Conservation (phyloP, 2,797 vertebrate species). For the Sarcophilus harrisii region DNA sequence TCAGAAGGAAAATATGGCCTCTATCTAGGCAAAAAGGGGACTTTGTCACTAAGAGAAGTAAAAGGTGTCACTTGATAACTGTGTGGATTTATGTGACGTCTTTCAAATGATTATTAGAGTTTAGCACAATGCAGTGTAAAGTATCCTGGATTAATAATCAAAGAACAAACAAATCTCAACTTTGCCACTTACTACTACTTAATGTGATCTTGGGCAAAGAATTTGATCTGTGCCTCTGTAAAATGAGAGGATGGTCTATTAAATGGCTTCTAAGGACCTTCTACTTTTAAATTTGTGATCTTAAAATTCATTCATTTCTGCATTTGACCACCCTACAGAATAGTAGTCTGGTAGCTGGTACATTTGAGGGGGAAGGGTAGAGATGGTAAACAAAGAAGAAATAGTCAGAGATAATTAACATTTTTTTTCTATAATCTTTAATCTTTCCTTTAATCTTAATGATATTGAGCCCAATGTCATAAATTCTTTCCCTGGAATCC, state of each 20-base stretch:
- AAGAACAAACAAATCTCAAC: neutral
- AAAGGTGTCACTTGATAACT: neutral
- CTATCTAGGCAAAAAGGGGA: neutral
- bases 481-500: neutral
- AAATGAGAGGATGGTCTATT: neutral
- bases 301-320: neutral
- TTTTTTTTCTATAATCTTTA: neutral
- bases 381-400: neutral
- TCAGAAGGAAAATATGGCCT: neutral
- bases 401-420: neutral
- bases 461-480: neutral
- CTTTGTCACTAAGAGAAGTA: neutral
- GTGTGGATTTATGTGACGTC: neutral
- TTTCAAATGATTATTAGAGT: neutral
- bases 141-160: neutral
- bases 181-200: neutral
- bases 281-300: neutral
- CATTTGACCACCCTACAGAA: neutral
- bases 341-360: neutral
- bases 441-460: neutral
- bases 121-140: accelerated
- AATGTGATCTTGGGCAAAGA: neutral
- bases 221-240: neutral
- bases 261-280: neutral
- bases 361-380: neutral